These are phyloP conservation scores for Formica exsecta DNA, from an alignment of 1,140 invertebrate genomes.

Conservation along the genomic window DNA sequence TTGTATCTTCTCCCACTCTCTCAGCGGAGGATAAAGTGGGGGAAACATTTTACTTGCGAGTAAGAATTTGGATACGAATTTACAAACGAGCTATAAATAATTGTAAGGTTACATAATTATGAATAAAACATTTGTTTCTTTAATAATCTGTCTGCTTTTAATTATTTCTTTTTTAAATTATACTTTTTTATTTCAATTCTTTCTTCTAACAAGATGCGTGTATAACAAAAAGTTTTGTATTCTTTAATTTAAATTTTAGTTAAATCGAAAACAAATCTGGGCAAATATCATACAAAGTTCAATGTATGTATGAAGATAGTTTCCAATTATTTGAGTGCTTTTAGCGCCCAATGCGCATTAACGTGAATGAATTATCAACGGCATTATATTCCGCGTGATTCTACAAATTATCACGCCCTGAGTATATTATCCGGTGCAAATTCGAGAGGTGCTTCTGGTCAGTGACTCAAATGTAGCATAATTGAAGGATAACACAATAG, in stretches of 20 bases:
- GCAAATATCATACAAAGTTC: not conserved
- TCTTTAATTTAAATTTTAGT: not conserved
- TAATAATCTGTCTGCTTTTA: not conserved
- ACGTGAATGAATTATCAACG: constrained; percentile 15
- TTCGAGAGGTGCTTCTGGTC: constrained; percentile 35
- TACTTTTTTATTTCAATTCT: not conserved
- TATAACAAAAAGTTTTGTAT: not conserved
- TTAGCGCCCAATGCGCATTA: constrained; percentile 14
- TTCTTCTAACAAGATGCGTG: not conserved
- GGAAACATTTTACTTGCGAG: not conserved
- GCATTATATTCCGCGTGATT: constrained; percentile 11
- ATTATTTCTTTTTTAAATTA: not conserved
- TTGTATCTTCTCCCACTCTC: not conserved
- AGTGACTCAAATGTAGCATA: not conserved
- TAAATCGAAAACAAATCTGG: not conserved
- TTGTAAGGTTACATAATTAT: not conserved
- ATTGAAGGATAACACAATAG: not conserved
- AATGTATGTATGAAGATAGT: not conserved
- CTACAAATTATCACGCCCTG: constrained; percentile 24
- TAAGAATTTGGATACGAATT: not conserved
- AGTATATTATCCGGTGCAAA: constrained; percentile 6
- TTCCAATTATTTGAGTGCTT: constrained; percentile 14
- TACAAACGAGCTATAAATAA: not conserved
- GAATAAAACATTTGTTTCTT: not conserved
- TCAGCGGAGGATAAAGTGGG: not conserved